phyloP scores from a whole-genome alignment of 1,140 invertebrate genomes.

The Drosophila simulans region DNA sequence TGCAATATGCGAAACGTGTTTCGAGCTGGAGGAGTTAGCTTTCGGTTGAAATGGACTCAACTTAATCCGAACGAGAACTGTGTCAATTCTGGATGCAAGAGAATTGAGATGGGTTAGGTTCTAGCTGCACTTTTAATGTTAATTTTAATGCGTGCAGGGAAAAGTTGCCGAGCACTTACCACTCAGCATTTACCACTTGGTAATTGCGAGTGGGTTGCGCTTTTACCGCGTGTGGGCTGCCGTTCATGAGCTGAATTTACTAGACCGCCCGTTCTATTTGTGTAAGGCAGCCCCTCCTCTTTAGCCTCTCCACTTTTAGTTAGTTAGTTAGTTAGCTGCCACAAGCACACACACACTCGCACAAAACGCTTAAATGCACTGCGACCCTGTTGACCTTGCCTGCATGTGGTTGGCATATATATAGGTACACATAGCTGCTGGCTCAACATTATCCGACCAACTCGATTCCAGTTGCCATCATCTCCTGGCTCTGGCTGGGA shows the following conservation, averaged over 20 bases:
- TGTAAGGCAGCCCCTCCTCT: background rate
- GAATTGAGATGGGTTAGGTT: constrained; percentile 39
- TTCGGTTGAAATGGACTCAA: constrained; percentile 28
- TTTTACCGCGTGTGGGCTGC: constrained; percentile 21
- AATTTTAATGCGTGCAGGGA: constrained; percentile 20
- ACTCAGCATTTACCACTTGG: constrained; percentile 37
- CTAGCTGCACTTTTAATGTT: constrained; percentile 44
- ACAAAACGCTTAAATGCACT: constrained; percentile 62
- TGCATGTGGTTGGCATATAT: background rate
- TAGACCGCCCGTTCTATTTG: constrained; percentile 28
- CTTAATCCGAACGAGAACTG: constrained; percentile 42
- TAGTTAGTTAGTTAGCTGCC: constrained; percentile 58
- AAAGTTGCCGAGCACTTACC: constrained; percentile 13
- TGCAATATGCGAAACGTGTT: constrained; percentile 43
- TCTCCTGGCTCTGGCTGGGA: background rate
- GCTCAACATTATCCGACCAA: constrained; percentile 21
- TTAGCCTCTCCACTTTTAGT: constrained; percentile 29
- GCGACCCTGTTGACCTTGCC: constrained; percentile 67
- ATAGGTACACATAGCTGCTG: constrained; percentile 3
- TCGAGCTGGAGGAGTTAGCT: constrained; percentile 11
- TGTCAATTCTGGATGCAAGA: constrained; percentile 26
- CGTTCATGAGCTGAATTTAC: constrained; percentile 68
- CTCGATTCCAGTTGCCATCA: constrained; percentile 23
- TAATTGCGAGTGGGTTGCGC: constrained; percentile 52
- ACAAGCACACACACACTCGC: constrained; percentile 6